phyloP scores from a whole-genome alignment of 2,888 invertebrate genomes.

The Morinoia aosen region DNA sequence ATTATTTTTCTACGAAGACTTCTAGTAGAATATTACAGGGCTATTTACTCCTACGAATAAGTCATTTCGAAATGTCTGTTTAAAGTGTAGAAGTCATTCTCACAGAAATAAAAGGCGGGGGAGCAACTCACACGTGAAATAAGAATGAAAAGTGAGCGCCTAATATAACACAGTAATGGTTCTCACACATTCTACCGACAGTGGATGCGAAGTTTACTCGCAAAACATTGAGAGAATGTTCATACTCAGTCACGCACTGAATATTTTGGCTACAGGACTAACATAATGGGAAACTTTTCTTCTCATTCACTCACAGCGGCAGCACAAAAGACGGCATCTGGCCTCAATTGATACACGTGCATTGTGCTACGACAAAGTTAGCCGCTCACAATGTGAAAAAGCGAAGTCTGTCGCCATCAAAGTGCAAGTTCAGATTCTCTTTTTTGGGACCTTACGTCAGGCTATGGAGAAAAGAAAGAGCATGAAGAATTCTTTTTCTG shows the following conservation, averaged over 20 bases:
- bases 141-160: not conserved
- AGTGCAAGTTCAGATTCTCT: not conserved
- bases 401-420: not conserved
- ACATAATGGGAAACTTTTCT: not conserved
- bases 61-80: not conserved
- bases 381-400: not conserved
- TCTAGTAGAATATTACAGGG: not conserved
- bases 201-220: not conserved
- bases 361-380: not conserved
- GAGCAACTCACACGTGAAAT: not conserved
- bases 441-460: not conserved
- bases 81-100: not conserved
- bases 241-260: not conserved
- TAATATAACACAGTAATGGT: not conserved
- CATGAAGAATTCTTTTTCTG: not conserved
- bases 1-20: not conserved
- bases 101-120: not conserved
- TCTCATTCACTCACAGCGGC: not conserved
- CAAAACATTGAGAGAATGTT: not conserved
- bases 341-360: not conserved
- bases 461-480: not conserved
- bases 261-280: not conserved
- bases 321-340: not conserved
- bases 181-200: not conserved
- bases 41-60: not conserved